Evolutionary conservation across 1,140 invertebrate genomes (phyloP).

Genomic region (Lepidotrigona ventralis): DNA sequence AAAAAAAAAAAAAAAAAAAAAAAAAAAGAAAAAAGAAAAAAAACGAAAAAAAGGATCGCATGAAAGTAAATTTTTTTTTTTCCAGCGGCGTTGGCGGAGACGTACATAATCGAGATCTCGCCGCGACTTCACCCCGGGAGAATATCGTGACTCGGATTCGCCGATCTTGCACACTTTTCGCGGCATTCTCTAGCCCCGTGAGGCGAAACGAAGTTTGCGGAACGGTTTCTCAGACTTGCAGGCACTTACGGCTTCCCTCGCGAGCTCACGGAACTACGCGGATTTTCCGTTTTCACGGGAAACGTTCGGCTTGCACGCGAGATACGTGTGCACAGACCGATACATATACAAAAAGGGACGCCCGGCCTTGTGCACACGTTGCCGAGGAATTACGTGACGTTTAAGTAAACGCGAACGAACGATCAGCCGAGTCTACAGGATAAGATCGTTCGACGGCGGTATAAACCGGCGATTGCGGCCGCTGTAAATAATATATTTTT

Average conservation of each 20-base stretch:
- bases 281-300: constrained; percentile 41
- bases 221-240: constrained; percentile 47
- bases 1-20: no score
- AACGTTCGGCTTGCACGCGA: constrained; percentile 19
- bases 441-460: neutral
- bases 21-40: no score
- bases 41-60: neutral
- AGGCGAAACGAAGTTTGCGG: constrained; percentile 46
- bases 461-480: neutral
- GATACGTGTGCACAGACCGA: neutral
- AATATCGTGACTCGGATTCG: constrained; percentile 52
- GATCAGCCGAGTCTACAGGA: neutral
- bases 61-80: constrained; percentile 37
- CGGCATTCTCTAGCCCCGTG: constrained; percentile 25
- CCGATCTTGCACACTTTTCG: constrained; percentile 51
- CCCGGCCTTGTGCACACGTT: neutral
- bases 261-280: constrained; percentile 9
- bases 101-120: constrained; percentile 6
- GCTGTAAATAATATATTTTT: neutral
- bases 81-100: constrained; percentile 3
- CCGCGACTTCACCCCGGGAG: neutral
- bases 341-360: neutral
- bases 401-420: constrained; percentile 21
- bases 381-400: constrained; percentile 21
- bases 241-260: constrained; percentile 21